Evolutionary conservation across 2,113 vertebrate genomes (phyloP), one percentile per base, ranked within the genome.

Genomic region (Cavia porcellus): DNA sequence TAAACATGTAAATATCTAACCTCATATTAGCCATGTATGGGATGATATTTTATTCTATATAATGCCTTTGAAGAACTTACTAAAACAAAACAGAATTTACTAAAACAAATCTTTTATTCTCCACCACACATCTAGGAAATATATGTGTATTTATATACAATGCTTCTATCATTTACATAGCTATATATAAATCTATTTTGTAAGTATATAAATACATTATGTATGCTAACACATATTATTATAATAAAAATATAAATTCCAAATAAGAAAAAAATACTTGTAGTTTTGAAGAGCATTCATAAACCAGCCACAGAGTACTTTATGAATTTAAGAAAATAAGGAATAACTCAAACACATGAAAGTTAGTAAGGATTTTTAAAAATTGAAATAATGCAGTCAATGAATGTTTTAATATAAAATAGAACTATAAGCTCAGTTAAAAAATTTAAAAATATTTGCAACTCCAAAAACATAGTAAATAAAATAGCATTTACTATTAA

Each of bases 391-490:
- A 90, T 22, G 22, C 15, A 90, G 74, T 5, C 81, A 64, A 64
- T 77, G 9, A 74, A 87, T 66, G 61, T 30, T 80, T 94, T 83
- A 86, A 64, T 79, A 64, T 72, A 80, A 74, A 81, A 32, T 88
- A 45, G 42, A 82, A 72, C 3, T 30, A 17, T 2, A 93, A 35
- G 1, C 4, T 84, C 8, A 55, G 10, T 79, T 92, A 1, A 88
- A 59, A 77, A 5, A 1, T 77, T 89, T 57, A 50, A 52, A 89
- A 94, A 35, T 81, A 28, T 50, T 96, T 77, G 52, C 45, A 89
- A 62, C n/a, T 85, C 57, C 20, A 20, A 38, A 25, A 91, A 42
- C 75, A 35, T 35, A 64, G 68, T 6, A 79, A 42, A 45, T 6
- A 79, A 42, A 25, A 70, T 42, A 42, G 28, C 22, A 68, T 52